Base-by-base conservation (phyloP, 2,888 invertebrate genomes). In the Harpagoxenus sublaevis region DNA sequence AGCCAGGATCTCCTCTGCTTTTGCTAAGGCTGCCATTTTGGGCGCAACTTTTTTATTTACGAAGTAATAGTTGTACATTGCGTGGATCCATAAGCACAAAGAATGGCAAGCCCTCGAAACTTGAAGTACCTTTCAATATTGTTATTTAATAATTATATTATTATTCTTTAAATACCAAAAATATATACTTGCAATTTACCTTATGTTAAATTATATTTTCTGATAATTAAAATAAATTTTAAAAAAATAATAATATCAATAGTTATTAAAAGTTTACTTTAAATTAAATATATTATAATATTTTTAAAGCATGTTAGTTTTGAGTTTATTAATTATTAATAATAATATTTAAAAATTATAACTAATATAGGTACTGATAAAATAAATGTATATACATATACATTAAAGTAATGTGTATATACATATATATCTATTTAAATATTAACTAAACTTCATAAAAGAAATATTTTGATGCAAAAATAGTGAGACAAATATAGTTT, bases 41-140 rank as follows among this genome's bases (percentile, higher is more conserved):
- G 99, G 99, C 0, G 97, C 98, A 0, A 98, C 98, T 8, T 96
- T 96, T 89, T 96, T 96, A 92, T 98, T 98, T 0, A 99, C 98
- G 93, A 97, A 97, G 94, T 99, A 99, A 95, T 98, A 99, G 93
- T 98, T 97, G 95, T 97, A 99, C 97, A 99, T 98, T 0, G 99
- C 99, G 91, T 98, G 97, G 48, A 98, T 97, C 98, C 98, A 98
- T 96, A 98, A 97, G 92, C 98, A 98, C 1, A 98, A 95, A 0
- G 97, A 97, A 87, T 97, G 97, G 92, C 98, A 98, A 0, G 98
- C 98, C 94, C 97, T 97, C 0, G 98, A 98, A 15, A 97, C 97
- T 97, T 97, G 92, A 5, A 91, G 90, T 77, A 91, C 85, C 92
- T 92, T 74, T 42, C 0, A 2, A 48, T 51, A 18, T 31, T 48